Evolutionary conservation across 2,797 vertebrate genomes (phyloP), one percentile per base, ranked within the genome.

Genomic region (Streptopelia turtur): DNA sequence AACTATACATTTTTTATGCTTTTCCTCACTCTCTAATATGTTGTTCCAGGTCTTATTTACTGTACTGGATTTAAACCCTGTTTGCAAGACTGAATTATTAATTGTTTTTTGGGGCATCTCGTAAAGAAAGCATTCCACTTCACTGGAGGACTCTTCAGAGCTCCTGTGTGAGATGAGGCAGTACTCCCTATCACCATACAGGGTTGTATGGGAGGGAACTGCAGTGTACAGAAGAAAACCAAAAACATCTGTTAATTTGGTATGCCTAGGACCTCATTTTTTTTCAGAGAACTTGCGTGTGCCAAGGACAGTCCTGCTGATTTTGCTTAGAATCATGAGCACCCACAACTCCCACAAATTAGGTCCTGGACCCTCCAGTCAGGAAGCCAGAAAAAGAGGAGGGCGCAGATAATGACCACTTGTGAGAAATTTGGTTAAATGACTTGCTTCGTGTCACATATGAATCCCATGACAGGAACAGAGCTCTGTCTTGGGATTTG

Each of bases 111-210:
- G 21, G 41, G 30, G 13, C 3, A 0, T 57, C 39, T 83, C 59
- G 52, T 27, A 28, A 56, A 41, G 41, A 7, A 28, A 66, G 24
- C 17, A 25, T 49, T 68, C 23, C 33, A 4, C 17, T 72, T 49
- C 61, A n/a, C 53, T 52, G 45, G 74, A 76, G 43, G 63, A 57
- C 9, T 16, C n/a, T 33, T 41, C 43, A 21, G 16, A n/a, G 33
- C 22, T 68, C 50, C 69, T 18, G 6, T 39, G 35, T 69, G 65
- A 50, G 41, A 13, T 35, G n/a, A 17, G 39, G 24, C 78, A 87
- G 35, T 30, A 30, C 23, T 61, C 24, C 30, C 43, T 61, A 2
- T 22, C 18, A 43, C 53, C 3, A 0, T 37, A 33, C 0, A 0
- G 43, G 49, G 25, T 16, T 55, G 77, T 15, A n/a, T 18, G 33